These are phyloP conservation scores for Gibbula magus DNA, from an alignment of 2,888 invertebrate species.

Conservation along the genomic window DNA sequence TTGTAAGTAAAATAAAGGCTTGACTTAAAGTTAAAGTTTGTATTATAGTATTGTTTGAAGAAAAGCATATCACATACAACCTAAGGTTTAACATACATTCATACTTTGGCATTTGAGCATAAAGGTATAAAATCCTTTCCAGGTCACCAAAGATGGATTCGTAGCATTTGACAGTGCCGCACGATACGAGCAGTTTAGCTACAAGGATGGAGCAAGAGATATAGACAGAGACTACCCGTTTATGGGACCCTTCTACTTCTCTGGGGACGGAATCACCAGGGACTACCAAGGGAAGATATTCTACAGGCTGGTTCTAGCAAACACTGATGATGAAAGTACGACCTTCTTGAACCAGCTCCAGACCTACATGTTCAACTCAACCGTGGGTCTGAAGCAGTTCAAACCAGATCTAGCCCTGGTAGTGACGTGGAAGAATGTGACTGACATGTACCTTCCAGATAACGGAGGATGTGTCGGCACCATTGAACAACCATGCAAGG, in stretches of 20 bases:
- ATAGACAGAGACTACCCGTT: slow-evolving; percentile 49
- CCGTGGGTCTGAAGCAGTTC: slow-evolving; percentile 92
- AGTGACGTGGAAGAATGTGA: slow-evolving; percentile 96
- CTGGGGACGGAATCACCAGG: slow-evolving; percentile 29
- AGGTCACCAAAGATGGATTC: slow-evolving; percentile 56
- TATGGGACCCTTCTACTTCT: slow-evolving; percentile 56
- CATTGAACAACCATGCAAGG: slow-evolving; percentile 31
- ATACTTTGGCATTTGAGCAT: no score
- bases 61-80: no score
- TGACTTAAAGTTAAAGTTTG: no score
- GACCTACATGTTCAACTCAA: slow-evolving; percentile 77
- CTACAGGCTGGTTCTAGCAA: slow-evolving; percentile 22
- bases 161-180: slow-evolving; percentile 40
- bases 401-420: slow-evolving; percentile 92
- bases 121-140: no score
- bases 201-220: slow-evolving; percentile 37
- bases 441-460: slow-evolving; percentile 68
- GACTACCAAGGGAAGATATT: slow-evolving; percentile 35
- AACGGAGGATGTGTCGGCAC: not conserved
- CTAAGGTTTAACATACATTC: no score
- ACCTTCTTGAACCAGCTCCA: slow-evolving; percentile 36
- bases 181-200: slow-evolving; percentile 33
- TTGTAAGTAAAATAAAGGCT: no score
- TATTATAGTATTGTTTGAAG: no score
- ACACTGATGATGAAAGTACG: not conserved